A percentile compares a stretch with the other conserved stretches of the same genome.
phyloP scores from a whole-genome alignment of 2,888 invertebrate genomes.

The Eupithecia abbreviata region DNA sequence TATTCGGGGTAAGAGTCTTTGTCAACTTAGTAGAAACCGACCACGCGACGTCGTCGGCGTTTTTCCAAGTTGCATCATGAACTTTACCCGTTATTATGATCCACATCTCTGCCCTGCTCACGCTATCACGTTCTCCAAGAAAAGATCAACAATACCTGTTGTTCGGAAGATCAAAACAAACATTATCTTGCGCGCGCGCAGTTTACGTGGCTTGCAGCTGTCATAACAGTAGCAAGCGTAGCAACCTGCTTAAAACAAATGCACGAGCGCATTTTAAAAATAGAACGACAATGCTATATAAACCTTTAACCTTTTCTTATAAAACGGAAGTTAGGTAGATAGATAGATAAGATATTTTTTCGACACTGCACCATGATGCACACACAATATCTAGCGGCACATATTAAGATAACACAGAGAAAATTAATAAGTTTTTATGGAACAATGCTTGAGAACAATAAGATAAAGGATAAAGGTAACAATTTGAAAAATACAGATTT shows the following conservation, averaged over 20 bases:
- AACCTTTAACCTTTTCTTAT: background rate
- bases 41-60: background rate
- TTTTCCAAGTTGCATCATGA: background rate
- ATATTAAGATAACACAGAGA: no score
- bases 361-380: no score
- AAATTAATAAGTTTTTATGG: no score
- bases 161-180: conserved; percentile 65
- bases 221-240: conserved; percentile 54
- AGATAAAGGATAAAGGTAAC: no score
- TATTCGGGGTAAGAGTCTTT: background rate
- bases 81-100: background rate
- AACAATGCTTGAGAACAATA: no score
- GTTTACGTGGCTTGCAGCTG: conserved; percentile 75
- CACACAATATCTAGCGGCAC: no score
- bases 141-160: conserved; percentile 37
- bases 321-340: background rate
- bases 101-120: background rate
- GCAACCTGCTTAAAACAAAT: conserved; percentile 40
- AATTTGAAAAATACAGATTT: no score
- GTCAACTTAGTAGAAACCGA: background rate
- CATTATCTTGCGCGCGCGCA: conserved; percentile 62
- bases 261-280: background rate
- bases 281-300: background rate
- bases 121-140: conserved; percentile 39
- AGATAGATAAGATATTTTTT: no score